phyloP scores from a whole-genome alignment of 1,140 invertebrate species.

The Eufriesea mexicana region DNA sequence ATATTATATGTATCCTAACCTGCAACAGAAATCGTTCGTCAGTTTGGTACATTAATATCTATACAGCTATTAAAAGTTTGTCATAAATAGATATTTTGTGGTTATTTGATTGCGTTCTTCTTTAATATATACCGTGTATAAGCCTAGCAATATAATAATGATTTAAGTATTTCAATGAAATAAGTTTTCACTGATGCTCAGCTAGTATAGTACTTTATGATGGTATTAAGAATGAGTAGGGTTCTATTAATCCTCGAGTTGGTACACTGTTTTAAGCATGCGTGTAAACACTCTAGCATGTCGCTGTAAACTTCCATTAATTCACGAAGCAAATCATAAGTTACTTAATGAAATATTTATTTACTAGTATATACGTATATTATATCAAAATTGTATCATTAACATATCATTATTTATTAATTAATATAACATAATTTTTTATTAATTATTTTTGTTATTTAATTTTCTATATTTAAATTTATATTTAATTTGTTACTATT shows the following conservation, averaged over 20 bases:
- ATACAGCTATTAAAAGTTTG: conserved; percentile 13
- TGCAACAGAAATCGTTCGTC: not conserved
- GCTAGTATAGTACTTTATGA: not conserved
- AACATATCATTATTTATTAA: not conserved
- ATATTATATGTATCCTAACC: not conserved
- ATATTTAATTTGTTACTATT: not conserved
- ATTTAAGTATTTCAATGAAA: not conserved
- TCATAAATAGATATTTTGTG: conserved; percentile 24
- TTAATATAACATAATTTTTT: no score
- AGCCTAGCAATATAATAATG: not conserved
- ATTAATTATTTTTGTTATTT: not conserved
- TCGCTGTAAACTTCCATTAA: not conserved
- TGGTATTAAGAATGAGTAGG: not conserved
- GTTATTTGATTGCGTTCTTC: not conserved
- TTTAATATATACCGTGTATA: not conserved
- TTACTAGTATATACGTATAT: not conserved
- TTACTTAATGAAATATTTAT: not conserved
- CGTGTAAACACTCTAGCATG: not conserved
- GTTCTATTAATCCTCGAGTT: conserved; percentile 22
- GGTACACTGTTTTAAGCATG: not conserved
- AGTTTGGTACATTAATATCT: not conserved
- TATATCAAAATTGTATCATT: not conserved
- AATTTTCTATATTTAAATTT: not conserved
- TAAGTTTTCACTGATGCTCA: not conserved
- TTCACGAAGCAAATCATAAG: not conserved